Percentiles rank a stretch among this genome's conserved stretches.
These are phyloP conservation scores for Acholoe squamosa DNA, from an alignment of 2,888 invertebrate genomes.

Conservation along the genomic window DNA sequence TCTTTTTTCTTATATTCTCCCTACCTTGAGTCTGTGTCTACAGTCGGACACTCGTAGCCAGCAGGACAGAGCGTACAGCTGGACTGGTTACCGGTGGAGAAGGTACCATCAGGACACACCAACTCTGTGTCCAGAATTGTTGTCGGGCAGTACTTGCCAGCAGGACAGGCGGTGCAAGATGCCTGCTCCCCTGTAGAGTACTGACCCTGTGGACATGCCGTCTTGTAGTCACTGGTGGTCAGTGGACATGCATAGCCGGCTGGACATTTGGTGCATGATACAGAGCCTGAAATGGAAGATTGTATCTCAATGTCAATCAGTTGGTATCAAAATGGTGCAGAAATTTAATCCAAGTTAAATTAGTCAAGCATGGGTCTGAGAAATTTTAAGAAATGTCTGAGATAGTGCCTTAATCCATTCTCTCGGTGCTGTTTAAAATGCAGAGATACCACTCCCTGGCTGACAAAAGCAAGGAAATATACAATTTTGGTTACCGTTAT, in stretches of 20 bases:
- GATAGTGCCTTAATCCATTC: too few relatives aligned
- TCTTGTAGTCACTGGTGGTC: slow-evolving; percentile 71
- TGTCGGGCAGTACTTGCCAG: slow-evolving; percentile 76
- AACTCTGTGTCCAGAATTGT: slow-evolving; percentile 69
- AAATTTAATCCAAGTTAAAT: too few relatives aligned
- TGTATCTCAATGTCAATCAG: too few relatives aligned
- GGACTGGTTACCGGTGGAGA: slow-evolving; percentile 77
- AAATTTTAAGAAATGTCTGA: too few relatives aligned
- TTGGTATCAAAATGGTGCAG: too few relatives aligned
- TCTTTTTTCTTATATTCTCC: too few relatives aligned
- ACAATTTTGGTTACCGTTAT: too few relatives aligned
- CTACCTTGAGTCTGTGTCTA: slow-evolving; percentile 72
- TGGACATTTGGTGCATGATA: slow-evolving; percentile 76
- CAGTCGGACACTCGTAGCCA: slow-evolving; percentile 78
- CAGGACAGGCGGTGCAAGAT: slow-evolving; percentile 77
- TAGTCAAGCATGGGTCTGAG: too few relatives aligned
- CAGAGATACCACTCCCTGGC: too few relatives aligned
- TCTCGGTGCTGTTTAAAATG: too few relatives aligned
- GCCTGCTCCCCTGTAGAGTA: slow-evolving; percentile 78
- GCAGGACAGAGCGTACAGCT: slow-evolving; percentile 77
- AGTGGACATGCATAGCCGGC: slow-evolving; percentile 78
- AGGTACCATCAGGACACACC: slow-evolving; percentile 76
- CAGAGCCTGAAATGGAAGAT: slow-evolving; percentile 64
- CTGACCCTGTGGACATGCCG: slow-evolving; percentile 76
- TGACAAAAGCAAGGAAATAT: too few relatives aligned